Evolutionary conservation across 2,888 invertebrate genomes (phyloP).

Genomic region (Andrena chrysosceles): DNA sequence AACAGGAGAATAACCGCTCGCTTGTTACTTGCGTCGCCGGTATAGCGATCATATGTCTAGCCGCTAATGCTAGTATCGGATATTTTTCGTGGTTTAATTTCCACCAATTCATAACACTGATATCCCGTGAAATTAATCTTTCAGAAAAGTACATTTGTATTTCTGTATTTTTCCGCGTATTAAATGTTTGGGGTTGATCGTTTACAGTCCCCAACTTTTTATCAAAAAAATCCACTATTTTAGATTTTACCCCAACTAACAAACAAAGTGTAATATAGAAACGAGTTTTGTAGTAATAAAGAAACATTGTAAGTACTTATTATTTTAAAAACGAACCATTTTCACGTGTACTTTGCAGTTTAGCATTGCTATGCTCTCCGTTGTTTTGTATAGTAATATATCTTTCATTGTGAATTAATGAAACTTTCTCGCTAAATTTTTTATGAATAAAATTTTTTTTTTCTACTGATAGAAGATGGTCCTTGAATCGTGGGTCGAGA

Average conservation of each 20-base stretch:
- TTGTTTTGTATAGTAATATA: too few species aligned
- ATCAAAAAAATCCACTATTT: neutral
- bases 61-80: too few species aligned
- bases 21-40: too few species aligned
- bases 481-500: conserved; percentile 1
- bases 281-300: neutral
- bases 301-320: conserved; percentile 1
- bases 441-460: neutral
- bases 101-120: neutral
- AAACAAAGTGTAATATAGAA: neutral
- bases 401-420: neutral
- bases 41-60: too few species aligned
- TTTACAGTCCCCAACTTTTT: neutral
- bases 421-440: neutral
- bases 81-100: too few species aligned
- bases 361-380: too few species aligned
- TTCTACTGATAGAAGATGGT: neutral
- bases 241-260: conserved; percentile 3
- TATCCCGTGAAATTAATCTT: neutral
- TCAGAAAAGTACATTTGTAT: neutral
- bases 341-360: too few species aligned
- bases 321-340: neutral
- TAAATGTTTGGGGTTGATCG: neutral
- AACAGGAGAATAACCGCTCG: too few species aligned
- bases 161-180: neutral